phyloP scores from a whole-genome alignment of 2,113 vertebrate genomes.

The Gymnorhina tibicen region DNA sequence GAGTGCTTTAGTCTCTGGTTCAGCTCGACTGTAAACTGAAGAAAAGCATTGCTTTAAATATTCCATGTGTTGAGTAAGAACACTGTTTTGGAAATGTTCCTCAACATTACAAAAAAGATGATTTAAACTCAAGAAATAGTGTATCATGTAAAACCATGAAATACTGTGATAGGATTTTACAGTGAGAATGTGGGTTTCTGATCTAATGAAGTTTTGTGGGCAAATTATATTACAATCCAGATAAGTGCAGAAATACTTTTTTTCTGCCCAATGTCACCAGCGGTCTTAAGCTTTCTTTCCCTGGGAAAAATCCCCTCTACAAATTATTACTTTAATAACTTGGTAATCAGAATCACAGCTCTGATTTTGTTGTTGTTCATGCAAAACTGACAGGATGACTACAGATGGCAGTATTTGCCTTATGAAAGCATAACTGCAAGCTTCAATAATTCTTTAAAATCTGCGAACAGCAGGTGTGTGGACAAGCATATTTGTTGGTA shows the following conservation, averaged over 20 bases:
- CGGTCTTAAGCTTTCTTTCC: neutral
- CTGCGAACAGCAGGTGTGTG: neutral
- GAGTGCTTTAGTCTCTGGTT: too few relatives aligned
- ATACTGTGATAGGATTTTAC: neutral
- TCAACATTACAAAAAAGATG: neutral
- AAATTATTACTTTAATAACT: neutral
- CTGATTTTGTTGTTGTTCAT: neutral
- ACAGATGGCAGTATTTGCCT: constrained; percentile 17
- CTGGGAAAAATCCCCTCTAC: neutral
- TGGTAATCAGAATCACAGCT: neutral
- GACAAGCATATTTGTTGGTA: neutral
- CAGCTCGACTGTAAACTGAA: too few relatives aligned
- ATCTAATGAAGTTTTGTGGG: neutral
- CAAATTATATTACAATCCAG: neutral
- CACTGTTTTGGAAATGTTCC: neutral
- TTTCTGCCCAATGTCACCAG: neutral
- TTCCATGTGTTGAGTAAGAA: neutral
- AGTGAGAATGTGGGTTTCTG: neutral
- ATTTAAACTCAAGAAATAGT: neutral
- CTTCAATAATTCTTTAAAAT: neutral
- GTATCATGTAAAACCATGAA: neutral
- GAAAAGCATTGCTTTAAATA: neutral
- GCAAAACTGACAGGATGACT: neutral
- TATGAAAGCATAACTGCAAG: neutral
- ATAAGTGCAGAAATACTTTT: neutral